These are phyloP conservation scores for Prionailurus bengalensis DNA, from an alignment of 2,113 vertebrate genomes.

Conservation along the genomic window DNA sequence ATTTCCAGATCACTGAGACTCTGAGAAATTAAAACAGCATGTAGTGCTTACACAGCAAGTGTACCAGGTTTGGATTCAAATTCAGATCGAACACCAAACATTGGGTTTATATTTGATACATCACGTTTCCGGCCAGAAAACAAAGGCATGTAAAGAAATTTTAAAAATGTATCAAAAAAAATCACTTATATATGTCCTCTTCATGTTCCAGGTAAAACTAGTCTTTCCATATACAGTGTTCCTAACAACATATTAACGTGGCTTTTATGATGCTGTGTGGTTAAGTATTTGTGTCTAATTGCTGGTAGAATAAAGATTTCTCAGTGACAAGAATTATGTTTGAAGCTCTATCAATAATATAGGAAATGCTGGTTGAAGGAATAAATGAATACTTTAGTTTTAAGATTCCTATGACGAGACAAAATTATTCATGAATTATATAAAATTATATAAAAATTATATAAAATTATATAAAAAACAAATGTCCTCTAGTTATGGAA, in stretches of 20 bases:
- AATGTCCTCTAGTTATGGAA: neutral
- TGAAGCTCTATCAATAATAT: neutral
- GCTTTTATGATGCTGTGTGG: neutral
- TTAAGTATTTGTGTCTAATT: neutral
- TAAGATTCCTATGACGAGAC: neutral
- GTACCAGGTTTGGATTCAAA: neutral
- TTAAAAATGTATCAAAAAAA: neutral
- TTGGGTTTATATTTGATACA: neutral
- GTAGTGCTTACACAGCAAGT: neutral
- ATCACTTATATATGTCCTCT: neutral
- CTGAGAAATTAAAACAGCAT: neutral
- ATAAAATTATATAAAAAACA: too few relatives aligned
- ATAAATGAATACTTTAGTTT: constrained; percentile 2
- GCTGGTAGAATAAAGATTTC: neutral
- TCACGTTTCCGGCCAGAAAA: neutral
- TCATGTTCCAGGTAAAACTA: neutral
- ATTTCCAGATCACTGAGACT: neutral
- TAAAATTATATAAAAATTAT: neutral
- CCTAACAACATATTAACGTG: neutral
- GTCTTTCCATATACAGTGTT: neutral
- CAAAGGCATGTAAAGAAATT: neutral
- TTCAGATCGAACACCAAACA: neutral
- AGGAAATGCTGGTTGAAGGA: neutral
- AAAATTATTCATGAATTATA: neutral
- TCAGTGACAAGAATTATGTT: constrained; percentile 10